Conservation (phyloP, 35 echinoderm and acorn worm species). For the Apostichopus californicus region DNA sequence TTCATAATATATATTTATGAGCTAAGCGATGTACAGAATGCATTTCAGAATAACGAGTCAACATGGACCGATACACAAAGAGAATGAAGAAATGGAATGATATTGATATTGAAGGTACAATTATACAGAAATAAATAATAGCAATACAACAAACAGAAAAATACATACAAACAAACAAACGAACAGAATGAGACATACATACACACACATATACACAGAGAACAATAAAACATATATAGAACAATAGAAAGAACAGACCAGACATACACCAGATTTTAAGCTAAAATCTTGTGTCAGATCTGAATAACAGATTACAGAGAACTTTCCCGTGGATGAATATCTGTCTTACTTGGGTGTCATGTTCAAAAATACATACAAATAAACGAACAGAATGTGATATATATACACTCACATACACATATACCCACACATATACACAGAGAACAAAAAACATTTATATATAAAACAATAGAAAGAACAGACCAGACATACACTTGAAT, state of each 20-base stretch:
- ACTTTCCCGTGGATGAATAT: too few relatives aligned
- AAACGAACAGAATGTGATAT: too few relatives aligned
- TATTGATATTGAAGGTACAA: not conserved
- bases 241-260: not conserved
- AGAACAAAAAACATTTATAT: not conserved
- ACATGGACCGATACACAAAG: not conserved
- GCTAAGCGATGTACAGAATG: not conserved
- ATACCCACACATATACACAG: too few relatives aligned
- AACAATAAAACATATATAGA: not conserved
- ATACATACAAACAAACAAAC: not conserved
- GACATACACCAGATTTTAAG: too few relatives aligned
- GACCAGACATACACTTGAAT: too few relatives aligned
- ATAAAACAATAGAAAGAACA: not conserved
- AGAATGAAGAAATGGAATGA: not conserved
- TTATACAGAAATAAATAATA: not conserved
- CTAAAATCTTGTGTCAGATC: too few relatives aligned
- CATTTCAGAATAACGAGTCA: not conserved
- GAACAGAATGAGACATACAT: too few relatives aligned
- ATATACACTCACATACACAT: too few relatives aligned
- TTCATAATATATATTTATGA: not conserved
- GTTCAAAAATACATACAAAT: not conserved
- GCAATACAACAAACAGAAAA: not conserved
- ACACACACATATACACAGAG: too few relatives aligned
- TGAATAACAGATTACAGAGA: too few relatives aligned
- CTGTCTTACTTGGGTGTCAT: constrained; percentile 65